Evolutionary conservation across 2,113 vertebrate genomes (phyloP).

Genomic region (Peucedramus taeniatus): DNA sequence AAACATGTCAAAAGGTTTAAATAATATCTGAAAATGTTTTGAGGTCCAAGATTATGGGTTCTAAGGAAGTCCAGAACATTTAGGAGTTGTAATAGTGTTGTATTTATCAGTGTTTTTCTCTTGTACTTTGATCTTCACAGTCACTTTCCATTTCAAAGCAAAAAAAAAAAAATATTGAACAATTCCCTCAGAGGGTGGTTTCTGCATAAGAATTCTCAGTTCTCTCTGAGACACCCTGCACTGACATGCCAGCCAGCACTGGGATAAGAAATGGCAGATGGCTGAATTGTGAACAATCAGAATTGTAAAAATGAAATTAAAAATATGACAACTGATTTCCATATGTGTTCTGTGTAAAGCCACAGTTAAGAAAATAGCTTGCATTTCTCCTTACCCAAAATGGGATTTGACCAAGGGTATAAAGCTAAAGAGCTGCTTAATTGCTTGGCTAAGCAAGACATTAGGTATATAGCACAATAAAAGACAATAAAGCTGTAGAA

Average conservation of each 20-base stretch:
- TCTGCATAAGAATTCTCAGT: background rate
- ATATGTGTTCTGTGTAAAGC: background rate
- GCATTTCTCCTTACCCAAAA: background rate
- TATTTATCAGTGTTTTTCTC: constrained; percentile 13
- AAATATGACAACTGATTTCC: background rate
- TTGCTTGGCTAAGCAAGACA: background rate
- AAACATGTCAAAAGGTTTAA: background rate
- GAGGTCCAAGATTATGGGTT: background rate
- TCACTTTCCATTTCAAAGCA: constrained; percentile 46
- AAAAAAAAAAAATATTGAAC: background rate
- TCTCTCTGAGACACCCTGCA: background rate
- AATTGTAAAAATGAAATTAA: background rate
- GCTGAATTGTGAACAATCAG: background rate
- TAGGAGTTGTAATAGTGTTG: background rate
- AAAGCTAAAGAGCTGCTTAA: background rate
- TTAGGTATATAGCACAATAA: background rate
- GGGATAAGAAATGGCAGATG: background rate
- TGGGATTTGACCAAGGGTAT: background rate
- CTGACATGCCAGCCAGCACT: background rate
- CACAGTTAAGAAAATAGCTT: background rate
- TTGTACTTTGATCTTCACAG: constrained; percentile 25
- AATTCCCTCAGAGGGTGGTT: constrained; percentile 3
- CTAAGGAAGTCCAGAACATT: background rate
- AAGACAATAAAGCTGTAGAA: background rate
- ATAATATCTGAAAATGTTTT: background rate